phyloP scores from a whole-genome alignment of 2,113 vertebrate species.

The Strigops habroptila region DNA sequence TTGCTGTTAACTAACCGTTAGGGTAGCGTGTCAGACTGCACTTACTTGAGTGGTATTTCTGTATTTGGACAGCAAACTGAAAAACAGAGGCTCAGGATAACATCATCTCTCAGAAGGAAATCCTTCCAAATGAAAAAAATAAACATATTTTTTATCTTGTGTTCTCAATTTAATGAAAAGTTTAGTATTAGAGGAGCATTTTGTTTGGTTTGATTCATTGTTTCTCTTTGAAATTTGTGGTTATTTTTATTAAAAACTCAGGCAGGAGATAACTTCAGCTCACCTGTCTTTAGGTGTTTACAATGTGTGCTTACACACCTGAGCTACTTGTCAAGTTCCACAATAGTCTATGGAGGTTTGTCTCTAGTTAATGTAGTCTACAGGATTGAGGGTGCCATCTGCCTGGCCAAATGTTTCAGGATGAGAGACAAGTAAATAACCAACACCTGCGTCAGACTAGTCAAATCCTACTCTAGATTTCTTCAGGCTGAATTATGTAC shows the following conservation, averaged over 20 bases:
- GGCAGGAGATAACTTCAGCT: not conserved
- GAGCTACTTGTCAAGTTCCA: not conserved
- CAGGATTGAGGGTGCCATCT: fast-evolving
- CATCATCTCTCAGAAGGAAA: not conserved
- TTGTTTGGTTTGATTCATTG: not conserved
- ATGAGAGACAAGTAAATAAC: not conserved
- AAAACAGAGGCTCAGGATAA: not conserved
- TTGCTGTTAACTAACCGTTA: not conserved
- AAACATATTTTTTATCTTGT: not conserved
- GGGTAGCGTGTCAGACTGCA: too few species aligned
- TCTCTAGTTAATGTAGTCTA: not conserved
- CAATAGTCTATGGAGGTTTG: not conserved
- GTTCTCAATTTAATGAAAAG: not conserved
- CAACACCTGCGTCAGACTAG: not conserved
- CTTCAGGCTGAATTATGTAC: not conserved
- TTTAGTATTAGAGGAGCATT: not conserved
- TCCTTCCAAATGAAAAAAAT: not conserved
- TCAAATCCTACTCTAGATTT: not conserved
- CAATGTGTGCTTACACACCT: not conserved
- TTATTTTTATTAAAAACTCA: not conserved
- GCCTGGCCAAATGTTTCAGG: not conserved
- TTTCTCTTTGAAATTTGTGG: not conserved
- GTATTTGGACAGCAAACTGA: not conserved
- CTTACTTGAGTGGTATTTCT: not conserved
- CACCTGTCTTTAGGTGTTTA: not conserved